These are phyloP conservation scores for Calameuta filiformis DNA, from an alignment of 2,888 invertebrate genomes.

Conservation along the genomic window DNA sequence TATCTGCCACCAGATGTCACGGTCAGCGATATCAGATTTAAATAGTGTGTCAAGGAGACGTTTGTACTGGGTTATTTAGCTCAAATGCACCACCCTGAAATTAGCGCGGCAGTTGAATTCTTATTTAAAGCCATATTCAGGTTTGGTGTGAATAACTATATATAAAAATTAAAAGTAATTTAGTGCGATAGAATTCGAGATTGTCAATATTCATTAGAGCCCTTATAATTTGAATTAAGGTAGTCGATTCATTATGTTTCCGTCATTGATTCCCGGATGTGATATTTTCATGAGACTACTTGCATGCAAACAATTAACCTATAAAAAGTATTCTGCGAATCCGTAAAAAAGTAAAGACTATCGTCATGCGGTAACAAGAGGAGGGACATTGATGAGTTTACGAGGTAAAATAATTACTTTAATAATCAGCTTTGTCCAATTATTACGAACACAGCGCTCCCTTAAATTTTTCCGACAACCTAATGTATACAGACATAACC, in stretches of 20 bases:
- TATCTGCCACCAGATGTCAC: too few relatives aligned
- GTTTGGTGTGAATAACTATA: too few relatives aligned
- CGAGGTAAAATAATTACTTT: neutral
- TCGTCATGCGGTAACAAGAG: neutral
- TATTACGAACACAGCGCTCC: neutral
- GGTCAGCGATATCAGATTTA: too few relatives aligned
- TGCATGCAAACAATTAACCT: too few relatives aligned
- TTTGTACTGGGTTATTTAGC: too few relatives aligned
- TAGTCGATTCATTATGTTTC: neutral
- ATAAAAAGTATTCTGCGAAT: neutral
- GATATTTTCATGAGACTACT: neutral
- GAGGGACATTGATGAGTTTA: neutral
- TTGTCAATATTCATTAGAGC: too few relatives aligned
- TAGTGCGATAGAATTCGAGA: too few relatives aligned
- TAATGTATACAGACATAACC: neutral
- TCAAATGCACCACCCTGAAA: too few relatives aligned
- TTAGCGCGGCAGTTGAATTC: too few relatives aligned
- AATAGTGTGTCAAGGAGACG: too few relatives aligned
- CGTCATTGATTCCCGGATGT: neutral
- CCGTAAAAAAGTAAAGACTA: neutral
- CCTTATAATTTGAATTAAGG: neutral
- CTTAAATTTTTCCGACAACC: neutral
- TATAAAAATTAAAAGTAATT: too few relatives aligned
- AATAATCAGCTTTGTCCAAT: neutral
- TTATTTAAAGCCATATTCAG: too few relatives aligned